Base-by-base conservation (phyloP, 2,797 vertebrate species). In the Cuculus canorus region DNA sequence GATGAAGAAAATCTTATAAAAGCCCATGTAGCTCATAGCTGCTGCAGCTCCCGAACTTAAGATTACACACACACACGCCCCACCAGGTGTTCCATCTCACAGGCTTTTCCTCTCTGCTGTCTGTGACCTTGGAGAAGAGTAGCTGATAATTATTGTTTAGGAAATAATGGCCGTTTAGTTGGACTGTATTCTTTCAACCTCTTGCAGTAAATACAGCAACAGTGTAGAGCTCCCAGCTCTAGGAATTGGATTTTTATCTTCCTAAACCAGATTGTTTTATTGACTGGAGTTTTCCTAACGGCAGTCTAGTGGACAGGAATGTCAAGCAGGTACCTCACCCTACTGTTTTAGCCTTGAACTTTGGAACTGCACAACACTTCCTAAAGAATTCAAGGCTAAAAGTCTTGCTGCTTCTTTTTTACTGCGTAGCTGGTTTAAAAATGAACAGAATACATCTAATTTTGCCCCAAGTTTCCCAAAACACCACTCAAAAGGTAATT, bases 121-220 rank as follows among this genome's bases (percentile, higher is more conserved):
- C 39, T 66, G 50, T 90, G 83, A 85, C 90, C 75, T 93, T 95
- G 80, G 84, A 87, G 57, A 86, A 56, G 86, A 89, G 23, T 60
- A 80, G n/a, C 39, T 82, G 79, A 68, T 92, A 82, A 84, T 39
- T 76, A 33, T 3, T 90, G 39, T 86, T 57, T 66, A 82, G 53
- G 56, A 63, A 82, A 80, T 68, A 87, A 21, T 5, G 14, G 11
- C 60, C 5, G 2, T 47, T 82, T 63, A 64, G 37, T 56, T 91
- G 17, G 30, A 61, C 39, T 47, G 53, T 47, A 30, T 50, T 90
- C 37, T 79, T 72, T 25, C 15, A 79, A 35, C 52, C 8, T 4
- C 87, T 82, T 91, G 45, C 61, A 78, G 25, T 75, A 81, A 71
- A 91, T 68, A 60, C 9, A 72, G 63, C 50, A 86, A 32, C 39